Evolutionary conservation across 35 echinoderm and acorn worm species (phyloP).

Genomic region (Ptychodera flava): DNA sequence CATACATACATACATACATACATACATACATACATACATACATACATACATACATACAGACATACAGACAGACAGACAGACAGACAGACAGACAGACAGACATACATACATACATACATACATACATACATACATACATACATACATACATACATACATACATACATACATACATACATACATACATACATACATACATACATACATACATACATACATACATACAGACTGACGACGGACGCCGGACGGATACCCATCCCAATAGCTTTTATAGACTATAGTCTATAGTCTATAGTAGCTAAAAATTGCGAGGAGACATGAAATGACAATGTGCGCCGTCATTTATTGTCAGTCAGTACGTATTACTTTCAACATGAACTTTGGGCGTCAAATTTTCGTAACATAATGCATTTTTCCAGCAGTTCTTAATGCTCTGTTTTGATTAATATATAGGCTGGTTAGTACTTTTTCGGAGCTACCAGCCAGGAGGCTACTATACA

Average conservation of each 20-base stretch:
- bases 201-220: slow-evolving; percentile 2
- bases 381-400: no score
- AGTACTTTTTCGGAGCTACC: no score
- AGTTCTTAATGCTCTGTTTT: no score
- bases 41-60: neutral
- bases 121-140: slow-evolving; percentile 2
- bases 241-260: neutral
- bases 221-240: neutral
- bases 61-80: neutral
- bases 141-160: slow-evolving; percentile 2
- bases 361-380: no score
- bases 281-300: neutral
- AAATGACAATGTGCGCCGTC: neutral
- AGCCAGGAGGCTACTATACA: no score
- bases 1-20: neutral
- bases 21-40: neutral
- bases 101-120: slow-evolving; percentile 2
- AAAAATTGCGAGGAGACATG: neutral
- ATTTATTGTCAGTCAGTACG: no score
- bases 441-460: no score
- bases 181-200: slow-evolving; percentile 2
- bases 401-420: neutral
- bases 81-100: neutral
- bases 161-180: slow-evolving; percentile 2
- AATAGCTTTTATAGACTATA: neutral